Evolutionary conservation across 2,888 invertebrate species (phyloP), one percentile per base, ranked within the genome.

Genomic region (Pseudoips prasinana): DNA sequence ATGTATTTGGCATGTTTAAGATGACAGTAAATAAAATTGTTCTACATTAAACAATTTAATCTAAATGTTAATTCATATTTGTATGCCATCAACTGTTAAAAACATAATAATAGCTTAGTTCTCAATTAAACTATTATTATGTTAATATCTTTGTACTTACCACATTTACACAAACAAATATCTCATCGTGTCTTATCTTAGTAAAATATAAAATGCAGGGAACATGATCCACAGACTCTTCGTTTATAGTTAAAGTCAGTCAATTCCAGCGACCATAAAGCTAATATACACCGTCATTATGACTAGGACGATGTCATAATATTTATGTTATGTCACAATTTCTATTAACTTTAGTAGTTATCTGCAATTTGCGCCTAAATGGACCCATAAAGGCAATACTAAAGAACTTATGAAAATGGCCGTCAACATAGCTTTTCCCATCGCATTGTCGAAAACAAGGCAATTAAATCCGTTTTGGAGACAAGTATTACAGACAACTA

Each of bases 261-360:
- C 42, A 34, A 40, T 47, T 37, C 41, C 14, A 33, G 28, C 34
- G 37, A 46, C 33, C 33, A 23, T 26, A 35, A 30, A 9, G 7
- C 9, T 8, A 29, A 51, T 42, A 41, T 55, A 57, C 40, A 10
- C 39, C 40, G 18, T 27, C 46, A 31, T 29, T 46, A 40, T 40
- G 29, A 42, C 22, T 27, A 25, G 40, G 47, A 59, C 40, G 43
- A 40, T 39, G 35, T 32, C 57, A 37, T 59, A 58, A 14, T 43
- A 60, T 63, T 56, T 39, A 46, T 47, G 38, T 58, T 51, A 66
- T 54, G 66, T 54, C 39, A 45, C 49, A 48, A 52, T 55, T 60
- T 46, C 44, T 54, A 65, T 65, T 49, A 64, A 66, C 52, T 67
- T 64, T 42, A 34, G 61, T 59, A 61, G 60, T 73, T 66, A 67